Conservation (phyloP, 2,797 vertebrate species). For the Hippoglossus hippoglossus region DNA sequence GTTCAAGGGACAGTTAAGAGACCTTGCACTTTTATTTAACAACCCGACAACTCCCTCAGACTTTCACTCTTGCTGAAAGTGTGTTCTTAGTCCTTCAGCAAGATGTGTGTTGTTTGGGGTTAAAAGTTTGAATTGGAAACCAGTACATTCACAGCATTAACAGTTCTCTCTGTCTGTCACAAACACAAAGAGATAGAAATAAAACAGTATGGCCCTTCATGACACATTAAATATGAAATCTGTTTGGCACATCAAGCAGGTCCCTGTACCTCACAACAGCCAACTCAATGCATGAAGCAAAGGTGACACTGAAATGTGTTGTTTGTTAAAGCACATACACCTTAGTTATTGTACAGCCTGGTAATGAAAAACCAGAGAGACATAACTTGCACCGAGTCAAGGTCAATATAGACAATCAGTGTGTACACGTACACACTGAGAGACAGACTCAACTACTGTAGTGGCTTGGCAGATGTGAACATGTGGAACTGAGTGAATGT, state of each 20-base stretch:
- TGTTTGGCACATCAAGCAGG: neutral
- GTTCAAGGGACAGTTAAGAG: neutral
- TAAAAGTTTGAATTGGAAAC: neutral
- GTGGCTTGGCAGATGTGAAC: too few species aligned
- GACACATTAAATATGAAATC: too few species aligned
- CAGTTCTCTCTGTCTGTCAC: neutral
- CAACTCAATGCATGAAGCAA: neutral
- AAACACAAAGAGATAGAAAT: neutral
- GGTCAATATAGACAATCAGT: neutral
- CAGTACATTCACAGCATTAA: neutral
- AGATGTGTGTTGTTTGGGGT: neutral
- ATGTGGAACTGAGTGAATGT: too few species aligned
- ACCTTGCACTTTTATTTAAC: neutral
- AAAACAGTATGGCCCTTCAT: neutral
- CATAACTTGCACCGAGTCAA: neutral
- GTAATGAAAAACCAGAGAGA: too few species aligned
- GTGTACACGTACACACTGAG: too few species aligned
- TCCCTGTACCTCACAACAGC: neutral
- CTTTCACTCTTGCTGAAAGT: neutral
- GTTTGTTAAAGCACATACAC: neutral
- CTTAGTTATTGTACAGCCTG: too few species aligned
- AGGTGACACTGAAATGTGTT: neutral
- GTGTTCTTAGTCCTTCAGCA: neutral
- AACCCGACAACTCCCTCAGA: neutral
- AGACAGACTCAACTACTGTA: too few species aligned